A percentile compares a stretch with the other conserved stretches of the same genome.
Evolutionary conservation across 2,113 vertebrate species (phyloP).

Genomic region (Stictonetta naevosa): DNA sequence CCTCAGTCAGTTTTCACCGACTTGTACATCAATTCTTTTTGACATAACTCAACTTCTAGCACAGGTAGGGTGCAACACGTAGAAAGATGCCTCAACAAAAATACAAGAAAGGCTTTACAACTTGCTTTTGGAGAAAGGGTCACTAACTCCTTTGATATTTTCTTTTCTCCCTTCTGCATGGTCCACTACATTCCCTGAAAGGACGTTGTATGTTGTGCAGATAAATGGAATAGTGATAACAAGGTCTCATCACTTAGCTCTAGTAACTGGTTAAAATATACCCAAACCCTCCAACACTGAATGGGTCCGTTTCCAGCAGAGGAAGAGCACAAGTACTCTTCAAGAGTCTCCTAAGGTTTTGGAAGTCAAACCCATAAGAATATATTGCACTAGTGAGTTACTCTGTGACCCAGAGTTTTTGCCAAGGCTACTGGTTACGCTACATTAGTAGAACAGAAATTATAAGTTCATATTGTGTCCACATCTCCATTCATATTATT

Average conservation of each 20-base stretch:
- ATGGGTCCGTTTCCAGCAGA: background rate
- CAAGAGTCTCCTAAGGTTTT: background rate
- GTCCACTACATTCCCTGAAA: conserved; percentile 65
- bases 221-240: conserved; percentile 43
- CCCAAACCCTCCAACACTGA: background rate
- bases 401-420: background rate
- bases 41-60: background rate
- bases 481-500: background rate
- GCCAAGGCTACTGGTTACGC: background rate
- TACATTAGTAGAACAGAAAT: background rate
- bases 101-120: conserved; percentile 28
- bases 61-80: background rate
- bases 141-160: conserved; percentile 62
- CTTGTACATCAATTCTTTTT: background rate
- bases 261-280: conserved; percentile 20
- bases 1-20: conserved; percentile 29
- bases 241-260: conserved; percentile 22
- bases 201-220: conserved; percentile 6
- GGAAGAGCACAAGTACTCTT: background rate
- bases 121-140: conserved; percentile 58
- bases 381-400: background rate
- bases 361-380: background rate
- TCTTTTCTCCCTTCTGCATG: conserved; percentile 41
- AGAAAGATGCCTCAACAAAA: conserved; percentile 24
- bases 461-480: background rate